Percentiles rank a stretch among this genome's conserved stretches.
Evolutionary conservation across 2,797 vertebrate genomes (phyloP).

Genomic region (Rhabdophis nuchalis): DNA sequence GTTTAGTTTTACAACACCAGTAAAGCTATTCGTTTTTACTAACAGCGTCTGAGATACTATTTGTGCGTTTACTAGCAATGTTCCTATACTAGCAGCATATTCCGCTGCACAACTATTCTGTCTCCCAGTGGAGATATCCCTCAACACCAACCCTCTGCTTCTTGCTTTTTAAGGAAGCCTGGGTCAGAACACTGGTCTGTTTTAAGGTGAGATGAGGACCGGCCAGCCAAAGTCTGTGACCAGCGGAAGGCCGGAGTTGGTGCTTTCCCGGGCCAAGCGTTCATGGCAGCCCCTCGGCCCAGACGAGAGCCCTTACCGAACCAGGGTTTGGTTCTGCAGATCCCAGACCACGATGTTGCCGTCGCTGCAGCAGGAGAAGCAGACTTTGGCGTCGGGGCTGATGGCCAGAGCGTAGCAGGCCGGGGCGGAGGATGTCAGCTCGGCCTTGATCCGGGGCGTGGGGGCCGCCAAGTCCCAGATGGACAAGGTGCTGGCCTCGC

Average conservation of each 20-base stretch:
- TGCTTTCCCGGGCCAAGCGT: neutral
- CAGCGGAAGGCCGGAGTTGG: neutral
- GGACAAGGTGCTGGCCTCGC: constrained; percentile 80
- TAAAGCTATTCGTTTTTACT: too few species aligned
- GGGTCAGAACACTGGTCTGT: neutral
- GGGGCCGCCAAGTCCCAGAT: constrained; percentile 81
- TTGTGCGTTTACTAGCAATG: too few species aligned
- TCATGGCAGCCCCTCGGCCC: neutral
- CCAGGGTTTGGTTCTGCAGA: constrained; percentile 66
- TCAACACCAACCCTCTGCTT: too few species aligned
- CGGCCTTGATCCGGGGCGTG: constrained; percentile 79
- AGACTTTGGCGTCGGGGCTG: constrained; percentile 80
- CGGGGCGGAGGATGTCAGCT: constrained; percentile 78
- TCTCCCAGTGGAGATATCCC: too few species aligned
- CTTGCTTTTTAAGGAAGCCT: too few species aligned
- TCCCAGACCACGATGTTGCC: constrained; percentile 83
- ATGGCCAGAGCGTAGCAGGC: constrained; percentile 80
- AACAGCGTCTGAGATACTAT: too few species aligned
- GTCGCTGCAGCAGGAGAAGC: constrained; percentile 82
- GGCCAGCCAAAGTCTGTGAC: neutral
- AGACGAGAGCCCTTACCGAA: constrained; percentile 56
- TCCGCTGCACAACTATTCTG: too few species aligned
- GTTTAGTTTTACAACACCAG: too few species aligned
- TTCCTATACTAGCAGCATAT: too few species aligned
- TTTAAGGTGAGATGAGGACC: neutral